phyloP scores from a whole-genome alignment of 2,888 invertebrate species.

The Agrotis exclamationis region DNA sequence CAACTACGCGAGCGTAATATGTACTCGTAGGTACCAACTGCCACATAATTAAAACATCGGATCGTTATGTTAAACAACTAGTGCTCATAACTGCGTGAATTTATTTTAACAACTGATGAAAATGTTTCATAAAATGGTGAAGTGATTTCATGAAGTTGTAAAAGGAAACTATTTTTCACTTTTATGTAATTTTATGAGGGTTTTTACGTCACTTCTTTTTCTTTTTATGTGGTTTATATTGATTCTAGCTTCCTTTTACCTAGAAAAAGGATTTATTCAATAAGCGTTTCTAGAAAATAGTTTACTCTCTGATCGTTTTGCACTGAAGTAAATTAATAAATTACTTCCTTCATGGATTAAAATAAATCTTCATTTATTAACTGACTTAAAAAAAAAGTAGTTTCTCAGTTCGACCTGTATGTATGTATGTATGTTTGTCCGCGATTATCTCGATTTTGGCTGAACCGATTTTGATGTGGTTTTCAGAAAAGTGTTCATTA shows the following conservation, averaged over 20 bases:
- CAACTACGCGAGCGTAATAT: neutral
- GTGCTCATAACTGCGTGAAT: conserved; percentile 25
- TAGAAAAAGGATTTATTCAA: neutral
- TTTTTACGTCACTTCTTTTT: neutral
- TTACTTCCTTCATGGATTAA: neutral
- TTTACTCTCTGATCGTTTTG: neutral
- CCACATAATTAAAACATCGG: conserved; percentile 52
- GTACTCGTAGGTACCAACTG: neutral
- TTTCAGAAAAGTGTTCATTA: no score
- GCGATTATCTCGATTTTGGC: no score
- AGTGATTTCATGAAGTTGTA: conserved; percentile 14
- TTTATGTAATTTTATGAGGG: conserved; percentile 13
- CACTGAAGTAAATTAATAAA: neutral
- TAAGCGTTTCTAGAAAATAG: no score
- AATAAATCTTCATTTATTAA: no score
- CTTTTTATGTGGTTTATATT: conserved; percentile 11
- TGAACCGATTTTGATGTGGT: no score
- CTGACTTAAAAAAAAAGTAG: no score
- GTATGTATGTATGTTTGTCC: no score
- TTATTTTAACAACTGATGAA: conserved; percentile 33
- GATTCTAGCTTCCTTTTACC: neutral
- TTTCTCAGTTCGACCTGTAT: no score
- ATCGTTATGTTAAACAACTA: conserved; percentile 22
- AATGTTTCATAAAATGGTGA: conserved; percentile 20
- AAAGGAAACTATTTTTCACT: conserved; percentile 12